phyloP scores from a whole-genome alignment of 2,888 invertebrate species.

The Anthrax anthrax region DNA sequence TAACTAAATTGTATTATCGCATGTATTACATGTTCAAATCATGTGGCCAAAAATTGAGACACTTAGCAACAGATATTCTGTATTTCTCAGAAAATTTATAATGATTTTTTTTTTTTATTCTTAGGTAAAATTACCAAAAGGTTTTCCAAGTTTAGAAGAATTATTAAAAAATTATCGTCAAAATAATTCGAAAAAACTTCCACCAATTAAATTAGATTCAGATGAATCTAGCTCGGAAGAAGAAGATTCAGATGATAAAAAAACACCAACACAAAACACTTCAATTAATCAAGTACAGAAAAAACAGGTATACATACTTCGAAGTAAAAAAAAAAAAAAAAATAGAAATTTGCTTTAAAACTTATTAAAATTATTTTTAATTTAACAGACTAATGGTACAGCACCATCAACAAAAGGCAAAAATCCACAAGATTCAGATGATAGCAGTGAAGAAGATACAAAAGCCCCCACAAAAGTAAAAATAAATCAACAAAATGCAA shows the following conservation, averaged over 20 bases:
- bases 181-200: slow-evolving; percentile 35
- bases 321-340: too few species aligned
- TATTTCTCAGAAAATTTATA: too few species aligned
- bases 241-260: slow-evolving; percentile 6
- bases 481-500: background rate
- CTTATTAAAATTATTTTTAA: too few species aligned
- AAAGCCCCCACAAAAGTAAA: background rate
- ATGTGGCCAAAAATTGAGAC: too few species aligned
- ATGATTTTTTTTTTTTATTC: slow-evolving; percentile 23
- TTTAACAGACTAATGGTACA: too few species aligned
- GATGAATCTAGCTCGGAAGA: slow-evolving; percentile 14
- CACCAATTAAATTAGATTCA: slow-evolving; percentile 21
- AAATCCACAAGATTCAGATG: slow-evolving; percentile 19
- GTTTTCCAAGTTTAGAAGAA: slow-evolving; percentile 48
- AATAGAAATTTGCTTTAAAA: too few species aligned
- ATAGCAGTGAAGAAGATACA: slow-evolving; percentile 32
- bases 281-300: background rate
- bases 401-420: background rate
- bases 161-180: slow-evolving; percentile 43
- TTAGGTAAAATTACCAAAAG: slow-evolving; percentile 49
- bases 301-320: too few species aligned
- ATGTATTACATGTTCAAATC: too few species aligned
- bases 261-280: slow-evolving; percentile 23
- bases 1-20: too few species aligned
- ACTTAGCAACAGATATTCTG: too few species aligned